phyloP scores from a whole-genome alignment of 2,113 vertebrate species.

The Scopus umbretta region DNA sequence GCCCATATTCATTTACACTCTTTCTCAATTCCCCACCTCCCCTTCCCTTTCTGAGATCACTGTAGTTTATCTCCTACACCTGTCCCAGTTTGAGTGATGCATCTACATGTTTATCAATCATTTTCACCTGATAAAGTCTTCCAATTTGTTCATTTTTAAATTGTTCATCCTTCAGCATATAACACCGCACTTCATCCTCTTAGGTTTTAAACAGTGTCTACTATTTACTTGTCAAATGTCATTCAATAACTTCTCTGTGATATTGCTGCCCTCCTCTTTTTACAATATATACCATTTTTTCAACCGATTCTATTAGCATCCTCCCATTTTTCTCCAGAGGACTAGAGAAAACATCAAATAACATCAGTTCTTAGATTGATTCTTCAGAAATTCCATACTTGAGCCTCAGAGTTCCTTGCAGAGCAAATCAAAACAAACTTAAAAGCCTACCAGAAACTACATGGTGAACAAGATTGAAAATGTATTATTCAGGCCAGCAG shows the following conservation, averaged over 20 bases:
- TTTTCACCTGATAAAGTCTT: neutral
- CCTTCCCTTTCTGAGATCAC: neutral
- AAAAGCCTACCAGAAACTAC: slow-evolving; percentile 17
- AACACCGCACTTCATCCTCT: neutral
- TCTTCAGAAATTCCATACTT: neutral
- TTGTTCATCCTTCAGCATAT: neutral
- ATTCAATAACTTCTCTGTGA: neutral
- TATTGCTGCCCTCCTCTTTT: neutral
- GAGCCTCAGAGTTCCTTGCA: neutral
- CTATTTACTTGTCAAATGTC: neutral
- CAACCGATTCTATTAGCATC: neutral
- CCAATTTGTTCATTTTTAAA: neutral
- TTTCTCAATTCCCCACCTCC: neutral
- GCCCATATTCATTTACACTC: neutral
- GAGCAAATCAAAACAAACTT: slow-evolving; percentile 49
- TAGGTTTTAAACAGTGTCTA: neutral
- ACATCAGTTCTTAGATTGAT: neutral
- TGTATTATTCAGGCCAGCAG: neutral
- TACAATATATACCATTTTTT: neutral
- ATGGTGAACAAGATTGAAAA: neutral
- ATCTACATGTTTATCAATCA: neutral
- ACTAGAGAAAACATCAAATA: slow-evolving; percentile 33
- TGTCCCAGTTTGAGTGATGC: neutral
- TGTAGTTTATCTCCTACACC: neutral
- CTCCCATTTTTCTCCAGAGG: neutral